Percentiles rank a stretch among this genome's conserved stretches.
These are phyloP conservation scores for Melanotaenia maccullochi DNA, from an alignment of 2,797 vertebrate species.

Conservation along the genomic window DNA sequence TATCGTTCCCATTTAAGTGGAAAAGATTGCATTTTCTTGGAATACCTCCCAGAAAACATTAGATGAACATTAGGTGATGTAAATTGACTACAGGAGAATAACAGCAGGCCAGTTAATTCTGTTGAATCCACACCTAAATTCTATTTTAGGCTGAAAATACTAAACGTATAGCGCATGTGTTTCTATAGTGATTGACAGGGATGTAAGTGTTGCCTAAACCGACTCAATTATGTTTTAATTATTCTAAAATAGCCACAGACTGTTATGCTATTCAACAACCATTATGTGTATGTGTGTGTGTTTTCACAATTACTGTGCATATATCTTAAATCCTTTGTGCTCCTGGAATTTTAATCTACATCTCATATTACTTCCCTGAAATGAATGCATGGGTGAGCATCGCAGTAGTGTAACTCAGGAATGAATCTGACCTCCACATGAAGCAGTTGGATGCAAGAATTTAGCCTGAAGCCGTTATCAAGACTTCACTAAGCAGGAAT, in stretches of 20 bases:
- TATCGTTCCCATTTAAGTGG: conserved; percentile 7
- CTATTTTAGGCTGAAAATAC: background rate
- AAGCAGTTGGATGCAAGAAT: conserved; percentile 30
- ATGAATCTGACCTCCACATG: conserved; percentile 23
- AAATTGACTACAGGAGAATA: background rate
- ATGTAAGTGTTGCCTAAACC: background rate
- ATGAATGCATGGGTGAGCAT: conserved; percentile 2
- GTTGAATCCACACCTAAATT: background rate
- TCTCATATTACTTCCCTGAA: conserved; percentile 16
- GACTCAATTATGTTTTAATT: conserved; percentile 1
- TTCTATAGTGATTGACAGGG: background rate
- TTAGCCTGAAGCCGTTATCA: conserved; percentile 28
- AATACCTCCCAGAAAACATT: background rate
- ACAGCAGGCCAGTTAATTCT: background rate
- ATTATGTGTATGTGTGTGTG: background rate
- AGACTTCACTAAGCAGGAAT: conserved; percentile 17
- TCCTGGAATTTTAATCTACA: background rate
- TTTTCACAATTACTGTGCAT: background rate
- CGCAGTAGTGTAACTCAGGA: conserved; percentile 12
- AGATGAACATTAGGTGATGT: background rate
- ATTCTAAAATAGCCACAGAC: background rate
- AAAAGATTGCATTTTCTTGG: background rate
- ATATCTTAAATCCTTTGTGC: background rate
- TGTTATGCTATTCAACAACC: background rate
- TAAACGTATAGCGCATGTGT: background rate